Conservation (phyloP, 1,140 invertebrate genomes). For the Bombus difficillimus region DNA sequence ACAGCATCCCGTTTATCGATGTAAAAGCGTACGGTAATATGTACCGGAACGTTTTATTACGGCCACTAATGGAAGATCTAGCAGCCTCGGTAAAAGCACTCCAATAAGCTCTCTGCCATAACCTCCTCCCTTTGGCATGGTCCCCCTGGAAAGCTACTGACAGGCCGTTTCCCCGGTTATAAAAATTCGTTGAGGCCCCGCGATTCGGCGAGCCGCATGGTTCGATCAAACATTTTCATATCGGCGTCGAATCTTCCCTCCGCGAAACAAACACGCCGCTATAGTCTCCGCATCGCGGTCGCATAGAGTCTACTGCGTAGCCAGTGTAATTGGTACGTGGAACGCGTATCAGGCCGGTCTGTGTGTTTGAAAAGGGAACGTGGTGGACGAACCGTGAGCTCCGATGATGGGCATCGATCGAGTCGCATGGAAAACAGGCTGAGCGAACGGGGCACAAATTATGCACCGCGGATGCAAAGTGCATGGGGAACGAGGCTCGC, state of each 20-base stretch:
- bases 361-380: slow-evolving; percentile 16
- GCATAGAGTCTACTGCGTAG: too few species aligned
- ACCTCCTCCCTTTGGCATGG: background rate
- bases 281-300: too few species aligned
- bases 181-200: background rate
- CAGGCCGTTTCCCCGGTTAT: background rate
- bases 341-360: background rate
- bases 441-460: slow-evolving; percentile 70
- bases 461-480: slow-evolving; percentile 73
- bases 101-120: background rate
- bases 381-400: background rate
- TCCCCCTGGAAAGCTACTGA: background rate
- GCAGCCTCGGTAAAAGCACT: background rate
- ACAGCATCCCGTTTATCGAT: background rate
- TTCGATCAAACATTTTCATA: slow-evolving; percentile 39
- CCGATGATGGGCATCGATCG: slow-evolving; percentile 60
- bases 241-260: background rate
- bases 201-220: background rate
- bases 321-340: slow-evolving; percentile 46
- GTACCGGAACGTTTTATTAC: background rate
- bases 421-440: background rate
- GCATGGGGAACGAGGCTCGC: slow-evolving; percentile 73
- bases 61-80: background rate
- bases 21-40: background rate
- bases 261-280: background rate